phyloP scores from a whole-genome alignment of 1,140 invertebrate species.

The Cydia fagiglandana region DNA sequence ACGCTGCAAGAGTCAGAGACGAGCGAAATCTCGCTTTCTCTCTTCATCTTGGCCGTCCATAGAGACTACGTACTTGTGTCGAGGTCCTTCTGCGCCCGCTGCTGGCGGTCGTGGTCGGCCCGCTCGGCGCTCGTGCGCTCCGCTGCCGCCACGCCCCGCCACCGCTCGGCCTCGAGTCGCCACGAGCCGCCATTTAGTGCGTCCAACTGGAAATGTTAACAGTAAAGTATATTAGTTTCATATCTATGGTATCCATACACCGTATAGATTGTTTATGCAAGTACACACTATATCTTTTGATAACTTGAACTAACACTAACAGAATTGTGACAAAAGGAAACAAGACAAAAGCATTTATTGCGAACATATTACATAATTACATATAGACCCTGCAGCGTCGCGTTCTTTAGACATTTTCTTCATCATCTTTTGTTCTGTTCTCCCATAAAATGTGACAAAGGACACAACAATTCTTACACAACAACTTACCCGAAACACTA shows the following conservation, averaged over 20 bases:
- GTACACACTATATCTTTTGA: not conserved
- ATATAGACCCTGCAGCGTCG: too few relatives aligned
- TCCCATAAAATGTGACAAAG: too few relatives aligned
- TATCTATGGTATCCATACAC: not conserved
- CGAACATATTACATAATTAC: too few relatives aligned
- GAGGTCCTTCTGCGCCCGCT: slow-evolving; percentile 73
- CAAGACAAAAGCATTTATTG: too few relatives aligned
- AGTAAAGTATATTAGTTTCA: not conserved
- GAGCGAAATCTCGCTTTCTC: too few relatives aligned
- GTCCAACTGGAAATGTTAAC: slow-evolving; percentile 63
- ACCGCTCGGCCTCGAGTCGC: slow-evolving; percentile 69
- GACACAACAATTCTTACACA: not conserved
- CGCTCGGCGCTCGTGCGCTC: slow-evolving; percentile 69
- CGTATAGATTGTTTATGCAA: not conserved
- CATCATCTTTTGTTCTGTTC: too few relatives aligned
- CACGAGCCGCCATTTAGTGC: slow-evolving; percentile 72
- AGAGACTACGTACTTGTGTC: slow-evolving; percentile 64
- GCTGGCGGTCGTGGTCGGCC: slow-evolving; percentile 67
- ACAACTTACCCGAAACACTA: slow-evolving; percentile 85
- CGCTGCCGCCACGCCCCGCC: slow-evolving; percentile 69
- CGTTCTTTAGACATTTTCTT: too few relatives aligned
- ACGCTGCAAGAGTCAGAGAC: too few relatives aligned
- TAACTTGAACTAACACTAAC: too few relatives aligned
- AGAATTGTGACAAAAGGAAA: too few relatives aligned
- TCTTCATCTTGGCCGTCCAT: not conserved